Percentiles rank a stretch among this genome's conserved stretches.
Evolutionary conservation across 1,140 invertebrate genomes (phyloP).

Genomic region (Ceratoteleas bidentatus): DNA sequence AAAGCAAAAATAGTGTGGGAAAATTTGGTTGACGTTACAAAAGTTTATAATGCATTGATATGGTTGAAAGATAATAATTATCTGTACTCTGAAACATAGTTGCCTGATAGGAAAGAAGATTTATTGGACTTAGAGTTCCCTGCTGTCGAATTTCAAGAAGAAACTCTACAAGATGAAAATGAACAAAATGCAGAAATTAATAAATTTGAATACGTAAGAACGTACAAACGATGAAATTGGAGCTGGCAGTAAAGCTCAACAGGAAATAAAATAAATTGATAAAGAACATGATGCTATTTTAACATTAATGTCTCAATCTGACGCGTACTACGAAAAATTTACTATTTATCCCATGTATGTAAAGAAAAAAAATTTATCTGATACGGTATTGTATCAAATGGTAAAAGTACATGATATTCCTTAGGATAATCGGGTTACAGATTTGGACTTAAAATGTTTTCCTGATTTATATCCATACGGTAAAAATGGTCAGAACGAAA

Average conservation of each 20-base stretch:
- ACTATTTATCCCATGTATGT: constrained; percentile 53
- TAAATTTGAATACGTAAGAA: neutral
- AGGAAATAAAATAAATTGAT: constrained; percentile 12
- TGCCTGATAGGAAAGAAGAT: constrained; percentile 14
- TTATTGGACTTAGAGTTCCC: constrained; percentile 22
- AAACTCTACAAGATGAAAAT: neutral
- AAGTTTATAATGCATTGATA: constrained; percentile 35
- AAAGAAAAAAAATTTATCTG: constrained; percentile 63
- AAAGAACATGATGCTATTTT: constrained; percentile 43
- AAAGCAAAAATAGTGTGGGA: constrained; percentile 41
- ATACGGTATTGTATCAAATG: constrained; percentile 70
- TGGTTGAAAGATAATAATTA: constrained; percentile 41
- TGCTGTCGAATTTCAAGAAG: constrained; percentile 26
- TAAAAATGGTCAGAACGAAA: constrained; percentile 65
- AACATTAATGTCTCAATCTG: constrained; percentile 47
- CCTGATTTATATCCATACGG: constrained; percentile 70
- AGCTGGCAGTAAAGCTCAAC: neutral
- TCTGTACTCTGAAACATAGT: constrained; percentile 28
- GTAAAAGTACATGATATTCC: constrained; percentile 63
- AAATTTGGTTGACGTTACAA: constrained; percentile 38
- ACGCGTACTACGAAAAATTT: constrained; percentile 69
- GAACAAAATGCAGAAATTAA: neutral
- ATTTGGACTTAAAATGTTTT: constrained; percentile 70
- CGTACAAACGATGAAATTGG: too few relatives aligned
- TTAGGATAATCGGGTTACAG: constrained; percentile 52